phyloP scores from a whole-genome alignment of 2,888 invertebrate species.

The Pterostichus madidus region DNA sequence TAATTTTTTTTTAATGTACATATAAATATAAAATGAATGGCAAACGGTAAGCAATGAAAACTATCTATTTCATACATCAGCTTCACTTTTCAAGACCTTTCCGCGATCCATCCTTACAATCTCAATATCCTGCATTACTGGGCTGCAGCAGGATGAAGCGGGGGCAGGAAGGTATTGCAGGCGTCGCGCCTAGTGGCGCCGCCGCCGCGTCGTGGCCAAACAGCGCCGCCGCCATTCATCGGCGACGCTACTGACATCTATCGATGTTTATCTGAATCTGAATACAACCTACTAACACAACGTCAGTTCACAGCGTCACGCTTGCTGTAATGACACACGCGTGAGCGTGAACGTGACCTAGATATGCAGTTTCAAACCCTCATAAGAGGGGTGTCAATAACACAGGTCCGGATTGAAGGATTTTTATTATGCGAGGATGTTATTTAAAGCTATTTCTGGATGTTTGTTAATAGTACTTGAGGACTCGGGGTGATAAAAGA shows the following conservation, averaged over 20 bases:
- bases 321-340: constrained; percentile 34
- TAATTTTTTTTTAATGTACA: no score
- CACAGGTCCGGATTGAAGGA: constrained; percentile 19
- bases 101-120: constrained; percentile 1
- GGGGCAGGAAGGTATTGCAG: neutral
- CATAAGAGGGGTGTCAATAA: constrained; percentile 50
- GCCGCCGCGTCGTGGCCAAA: constrained; percentile 26
- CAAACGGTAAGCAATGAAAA: no score
- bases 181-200: constrained; percentile 59
- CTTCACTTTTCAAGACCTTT: neutral
- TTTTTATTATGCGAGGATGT: neutral
- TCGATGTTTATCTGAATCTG: constrained; percentile 60
- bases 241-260: constrained; percentile 55
- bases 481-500: no score
- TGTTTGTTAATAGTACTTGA: no score
- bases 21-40: no score
- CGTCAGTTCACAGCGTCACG: neutral
- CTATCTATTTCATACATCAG: no score
- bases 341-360: constrained; percentile 40
- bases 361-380: constrained; percentile 45
- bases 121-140: constrained; percentile 1
- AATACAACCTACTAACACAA: neutral
- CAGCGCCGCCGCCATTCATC: constrained; percentile 40
- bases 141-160: no score
- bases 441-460: neutral